phyloP scores from a whole-genome alignment of 2,113 vertebrate genomes.

The Vulpes ferrilata region DNA sequence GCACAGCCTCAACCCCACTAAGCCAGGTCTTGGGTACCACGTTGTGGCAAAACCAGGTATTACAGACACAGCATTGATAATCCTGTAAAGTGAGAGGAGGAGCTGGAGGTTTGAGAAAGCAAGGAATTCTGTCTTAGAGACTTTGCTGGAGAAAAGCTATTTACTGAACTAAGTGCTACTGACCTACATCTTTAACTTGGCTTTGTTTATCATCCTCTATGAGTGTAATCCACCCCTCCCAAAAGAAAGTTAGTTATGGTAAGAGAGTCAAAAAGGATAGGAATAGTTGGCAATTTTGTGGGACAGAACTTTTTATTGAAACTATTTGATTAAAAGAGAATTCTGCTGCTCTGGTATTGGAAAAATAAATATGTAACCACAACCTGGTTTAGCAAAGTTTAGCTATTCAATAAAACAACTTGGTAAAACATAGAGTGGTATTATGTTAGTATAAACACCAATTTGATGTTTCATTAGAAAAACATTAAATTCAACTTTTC shows the following conservation, averaged over 20 bases:
- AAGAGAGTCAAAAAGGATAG: neutral
- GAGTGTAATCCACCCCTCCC: neutral
- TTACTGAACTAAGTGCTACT: neutral
- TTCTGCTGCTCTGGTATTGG: neutral
- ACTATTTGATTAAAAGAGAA: neutral
- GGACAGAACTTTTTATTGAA: neutral
- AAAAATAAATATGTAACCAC: neutral
- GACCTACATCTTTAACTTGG: neutral
- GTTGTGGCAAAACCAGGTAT: constrained; percentile 71
- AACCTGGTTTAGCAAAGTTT: neutral
- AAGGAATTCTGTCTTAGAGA: neutral
- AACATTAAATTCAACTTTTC: constrained; percentile 3
- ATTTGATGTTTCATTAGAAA: constrained; percentile 29
- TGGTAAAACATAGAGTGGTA: neutral
- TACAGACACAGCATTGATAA: neutral
- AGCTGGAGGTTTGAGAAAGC: too few species aligned
- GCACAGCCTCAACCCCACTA: neutral
- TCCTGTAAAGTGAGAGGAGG: neutral
- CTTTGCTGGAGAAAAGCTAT: neutral
- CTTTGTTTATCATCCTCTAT: neutral
- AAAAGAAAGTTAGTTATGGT: neutral
- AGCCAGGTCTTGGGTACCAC: constrained; percentile 66
- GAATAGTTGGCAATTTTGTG: neutral
- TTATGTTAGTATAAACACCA: constrained; percentile 6
- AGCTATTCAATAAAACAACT: neutral